Base-by-base conservation (phyloP, 2,113 vertebrate genomes). In the Seriola rivoliana region DNA sequence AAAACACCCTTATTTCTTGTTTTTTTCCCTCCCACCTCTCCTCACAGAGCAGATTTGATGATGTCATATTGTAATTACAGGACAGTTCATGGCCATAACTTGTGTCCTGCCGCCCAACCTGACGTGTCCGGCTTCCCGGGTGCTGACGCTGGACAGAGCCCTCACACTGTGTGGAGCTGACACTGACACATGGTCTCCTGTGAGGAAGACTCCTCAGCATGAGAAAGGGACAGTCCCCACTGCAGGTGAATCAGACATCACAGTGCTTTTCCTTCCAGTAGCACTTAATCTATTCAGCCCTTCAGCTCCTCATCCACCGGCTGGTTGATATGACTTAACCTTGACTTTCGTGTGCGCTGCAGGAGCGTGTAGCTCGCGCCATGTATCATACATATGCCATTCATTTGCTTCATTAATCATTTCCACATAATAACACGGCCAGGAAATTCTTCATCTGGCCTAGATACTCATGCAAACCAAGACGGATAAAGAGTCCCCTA, bases 371-470 rank as follows among this genome's bases (percentile, higher is more conserved):
- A 32, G 65, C 36, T 9, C 10, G 16, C 14, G 19, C 77, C 63
- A 1, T 66, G 38, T 16, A 23, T 46, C 58, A 13, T 63, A n/a
- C 29, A 57, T 66, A 1, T 11, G 40, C 21, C 29, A 59, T 69
- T 62, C 19, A 68, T 59, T 50, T 21, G n/a, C n/a, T 21, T 70
- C 71, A 78, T 74, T 80, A 73, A 67, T 88, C 75, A 63, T 74
- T 76, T 67, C 38, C 14, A 16, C 23, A 6, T 9, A 19, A 58
- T 4, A 74, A 58, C 11, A 17, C 13, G 2, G 6, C 21, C 50
- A 71, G 46, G 34, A 57, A 34, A 42, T 57, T 23, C 58, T 17
- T 60, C 40, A 48, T 76, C 13, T 71, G 44, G 40, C 73, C 62
- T 36, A 16, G 44, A 74, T 60, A 69, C 8, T 34, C 1, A 7